These are phyloP conservation scores for Seladonia tumulorum DNA, from an alignment of 2,888 invertebrate genomes.

Conservation along the genomic window DNA sequence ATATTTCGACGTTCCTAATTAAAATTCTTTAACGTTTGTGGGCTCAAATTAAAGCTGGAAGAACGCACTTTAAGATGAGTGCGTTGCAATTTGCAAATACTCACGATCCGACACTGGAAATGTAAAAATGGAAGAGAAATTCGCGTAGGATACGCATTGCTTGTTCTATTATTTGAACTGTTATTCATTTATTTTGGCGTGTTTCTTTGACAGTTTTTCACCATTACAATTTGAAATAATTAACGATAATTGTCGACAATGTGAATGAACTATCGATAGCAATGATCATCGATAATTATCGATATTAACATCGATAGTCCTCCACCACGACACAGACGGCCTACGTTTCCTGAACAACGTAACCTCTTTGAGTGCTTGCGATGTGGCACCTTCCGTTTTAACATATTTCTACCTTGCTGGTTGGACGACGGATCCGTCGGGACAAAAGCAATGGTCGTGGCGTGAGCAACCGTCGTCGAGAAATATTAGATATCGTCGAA, in stretches of 20 bases:
- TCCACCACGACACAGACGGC: slow-evolving; percentile 27
- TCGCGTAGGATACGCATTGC: no score
- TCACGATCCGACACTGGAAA: no score
- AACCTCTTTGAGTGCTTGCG: slow-evolving; percentile 48
- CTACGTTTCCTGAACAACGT: slow-evolving; percentile 24
- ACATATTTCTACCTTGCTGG: slow-evolving; percentile 27
- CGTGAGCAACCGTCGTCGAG: slow-evolving; percentile 4
- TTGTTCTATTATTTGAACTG: no score
- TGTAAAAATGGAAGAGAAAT: no score
- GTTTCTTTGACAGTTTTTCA: no score
- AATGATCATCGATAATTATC: not conserved
- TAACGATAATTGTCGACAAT: not conserved
- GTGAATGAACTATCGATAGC: not conserved
- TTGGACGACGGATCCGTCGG: not conserved
- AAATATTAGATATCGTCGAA: not conserved
- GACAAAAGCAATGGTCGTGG: slow-evolving; percentile 1
- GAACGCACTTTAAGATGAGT: no score
- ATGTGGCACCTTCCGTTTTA: slow-evolving; percentile 59
- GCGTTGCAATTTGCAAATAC: no score
- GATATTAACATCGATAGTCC: not conserved
- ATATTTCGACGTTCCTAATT: not conserved
- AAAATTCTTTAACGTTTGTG: not conserved
- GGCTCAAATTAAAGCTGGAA: no score
- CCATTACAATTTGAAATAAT: not conserved
- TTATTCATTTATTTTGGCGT: no score